These are phyloP conservation scores for Escarpia spicata DNA, from an alignment of 2,888 invertebrate species.

Conservation along the genomic window DNA sequence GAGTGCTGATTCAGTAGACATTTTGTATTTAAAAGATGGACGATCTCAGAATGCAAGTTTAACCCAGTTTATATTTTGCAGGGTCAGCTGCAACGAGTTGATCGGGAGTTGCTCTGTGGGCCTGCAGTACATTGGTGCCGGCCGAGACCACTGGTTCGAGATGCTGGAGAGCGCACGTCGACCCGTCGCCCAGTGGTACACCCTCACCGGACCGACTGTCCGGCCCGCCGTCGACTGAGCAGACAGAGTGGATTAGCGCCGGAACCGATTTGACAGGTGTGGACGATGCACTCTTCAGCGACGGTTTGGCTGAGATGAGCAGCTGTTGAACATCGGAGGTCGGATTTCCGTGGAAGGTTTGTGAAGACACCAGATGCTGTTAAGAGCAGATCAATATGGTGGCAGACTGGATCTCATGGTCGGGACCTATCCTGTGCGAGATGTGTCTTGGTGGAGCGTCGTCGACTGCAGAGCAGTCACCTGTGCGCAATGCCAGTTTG, in stretches of 20 bases:
- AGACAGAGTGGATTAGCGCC: not conserved
- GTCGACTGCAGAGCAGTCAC: not conserved
- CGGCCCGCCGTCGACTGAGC: constrained; percentile 12
- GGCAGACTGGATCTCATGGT: not conserved
- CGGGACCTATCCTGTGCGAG: not conserved
- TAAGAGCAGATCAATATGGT: not conserved
- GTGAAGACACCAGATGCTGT: not conserved
- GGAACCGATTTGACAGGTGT: not conserved
- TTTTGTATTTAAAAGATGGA: too few species aligned
- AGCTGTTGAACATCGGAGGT: not conserved
- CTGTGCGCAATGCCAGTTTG: not conserved
- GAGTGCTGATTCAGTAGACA: too few species aligned
- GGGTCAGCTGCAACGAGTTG: constrained; percentile 86
- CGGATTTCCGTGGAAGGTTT: not conserved
- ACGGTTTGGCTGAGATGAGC: not conserved
- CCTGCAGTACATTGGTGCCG: constrained; percentile 77
- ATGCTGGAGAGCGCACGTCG: constrained; percentile 85
- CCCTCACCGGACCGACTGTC: constrained; percentile 71
- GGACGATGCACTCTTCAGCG: not conserved
- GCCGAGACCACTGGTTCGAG: constrained; percentile 83
- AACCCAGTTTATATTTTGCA: constrained; percentile 61
- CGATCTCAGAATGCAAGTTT: too few species aligned
- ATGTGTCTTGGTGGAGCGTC: not conserved
- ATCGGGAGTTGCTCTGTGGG: constrained; percentile 86
- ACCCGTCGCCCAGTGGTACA: constrained; percentile 87